Conservation (phyloP, 1,140 invertebrate species). For the Leptinotarsa lineolata region DNA sequence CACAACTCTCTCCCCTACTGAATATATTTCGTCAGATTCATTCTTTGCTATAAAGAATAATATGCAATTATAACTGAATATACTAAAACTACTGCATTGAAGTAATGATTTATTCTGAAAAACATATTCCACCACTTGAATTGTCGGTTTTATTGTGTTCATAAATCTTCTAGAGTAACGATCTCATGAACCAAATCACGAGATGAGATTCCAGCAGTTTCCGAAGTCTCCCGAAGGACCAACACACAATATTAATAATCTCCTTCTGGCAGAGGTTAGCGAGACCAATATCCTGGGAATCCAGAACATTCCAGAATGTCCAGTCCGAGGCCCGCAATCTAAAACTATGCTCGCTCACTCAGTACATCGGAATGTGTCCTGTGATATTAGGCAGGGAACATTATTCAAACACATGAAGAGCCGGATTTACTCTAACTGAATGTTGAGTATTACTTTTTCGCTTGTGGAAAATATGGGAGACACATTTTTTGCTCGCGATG, state of each 20-base stretch:
- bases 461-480: neutral
- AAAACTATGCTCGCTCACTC: slow-evolving; percentile 33
- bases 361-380: slow-evolving; percentile 40
- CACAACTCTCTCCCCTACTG: too few relatives aligned
- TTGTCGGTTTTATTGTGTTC: too few relatives aligned
- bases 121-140: too few relatives aligned
- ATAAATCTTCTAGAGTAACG: too few relatives aligned
- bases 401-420: slow-evolving; percentile 40
- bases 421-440: slow-evolving; percentile 36
- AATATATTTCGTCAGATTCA: too few relatives aligned
- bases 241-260: slow-evolving; percentile 36
- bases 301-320: slow-evolving; percentile 43
- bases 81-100: too few relatives aligned
- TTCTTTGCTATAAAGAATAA: too few relatives aligned
- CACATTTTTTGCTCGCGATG: neutral
- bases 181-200: neutral
- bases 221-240: neutral
- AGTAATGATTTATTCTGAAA: too few relatives aligned
- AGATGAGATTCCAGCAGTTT: neutral
- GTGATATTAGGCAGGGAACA: slow-evolving; percentile 39
- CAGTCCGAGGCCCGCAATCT: slow-evolving; percentile 43
- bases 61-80: too few relatives aligned
- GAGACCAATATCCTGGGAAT: slow-evolving; percentile 45
- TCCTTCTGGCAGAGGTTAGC: slow-evolving; percentile 34
- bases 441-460: slow-evolving; percentile 30